A percentile compares a stretch with the other conserved stretches of the same genome.
These are phyloP conservation scores for Drosophila paucipuncta DNA, from an alignment of 2,888 invertebrate genomes.

Conservation along the genomic window DNA sequence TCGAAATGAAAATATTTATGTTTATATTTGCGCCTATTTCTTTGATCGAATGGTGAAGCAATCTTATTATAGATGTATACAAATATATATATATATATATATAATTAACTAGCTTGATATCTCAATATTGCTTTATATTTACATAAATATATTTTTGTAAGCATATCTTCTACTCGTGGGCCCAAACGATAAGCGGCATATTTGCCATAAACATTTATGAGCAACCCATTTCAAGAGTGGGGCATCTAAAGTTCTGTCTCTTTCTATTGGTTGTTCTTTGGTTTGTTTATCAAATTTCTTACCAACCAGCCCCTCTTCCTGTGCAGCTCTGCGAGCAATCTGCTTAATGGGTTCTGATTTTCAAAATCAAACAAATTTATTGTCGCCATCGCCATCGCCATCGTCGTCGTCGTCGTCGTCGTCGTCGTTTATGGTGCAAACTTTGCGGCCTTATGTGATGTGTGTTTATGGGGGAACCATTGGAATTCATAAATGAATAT, in stretches of 20 bases:
- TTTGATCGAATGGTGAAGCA: slow-evolving; percentile 52
- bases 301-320: background rate
- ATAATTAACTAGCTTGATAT: slow-evolving; percentile 7
- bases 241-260: slow-evolving; percentile 6
- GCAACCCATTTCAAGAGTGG: slow-evolving; percentile 4
- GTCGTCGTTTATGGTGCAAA: slow-evolving; percentile 54
- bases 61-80: background rate
- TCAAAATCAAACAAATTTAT: slow-evolving; percentile 75
- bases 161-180: background rate
- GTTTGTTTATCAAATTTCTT: slow-evolving; percentile 40
- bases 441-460: slow-evolving; percentile 60
- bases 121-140: slow-evolving; percentile 19
- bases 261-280: slow-evolving; percentile 6
- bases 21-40: slow-evolving; percentile 36
- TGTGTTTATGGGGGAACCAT: slow-evolving; percentile 24
- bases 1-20: background rate
- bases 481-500: slow-evolving; percentile 6
- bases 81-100: slow-evolving; percentile 3
- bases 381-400: slow-evolving; percentile 49
- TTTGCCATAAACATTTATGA: slow-evolving; percentile 66
- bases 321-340: slow-evolving; percentile 31
- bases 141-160: slow-evolving; percentile 28
- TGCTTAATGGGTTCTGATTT: slow-evolving; percentile 73
- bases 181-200: slow-evolving; percentile 49
- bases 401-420: background rate